Percentiles rank a stretch among this genome's conserved stretches.
These are phyloP conservation scores for Trissonchulus sp. DNA, from an alignment of 2,888 invertebrate genomes.

Conservation along the genomic window DNA sequence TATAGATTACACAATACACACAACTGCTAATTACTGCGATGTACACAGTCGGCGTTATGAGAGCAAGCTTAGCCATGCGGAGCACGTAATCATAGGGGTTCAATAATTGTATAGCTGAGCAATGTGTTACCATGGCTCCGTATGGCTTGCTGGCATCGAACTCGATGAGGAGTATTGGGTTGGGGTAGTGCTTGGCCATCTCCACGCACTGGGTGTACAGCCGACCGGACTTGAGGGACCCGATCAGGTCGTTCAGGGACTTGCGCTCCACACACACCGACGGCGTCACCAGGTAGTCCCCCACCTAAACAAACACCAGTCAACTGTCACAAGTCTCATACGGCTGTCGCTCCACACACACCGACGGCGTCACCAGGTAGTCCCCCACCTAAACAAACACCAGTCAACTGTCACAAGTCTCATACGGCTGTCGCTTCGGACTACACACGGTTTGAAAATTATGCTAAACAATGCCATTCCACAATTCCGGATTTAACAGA, in stretches of 20 bases:
- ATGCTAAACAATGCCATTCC: too few relatives aligned
- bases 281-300: slow-evolving; percentile 93
- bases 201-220: slow-evolving; percentile 71
- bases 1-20: too few relatives aligned
- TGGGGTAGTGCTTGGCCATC: slow-evolving; percentile 64
- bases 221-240: slow-evolving; percentile 86
- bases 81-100: too few relatives aligned
- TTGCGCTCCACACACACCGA: slow-evolving; percentile 95
- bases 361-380: slow-evolving; percentile 90
- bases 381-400: slow-evolving; percentile 74
- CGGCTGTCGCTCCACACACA: slow-evolving; percentile 95
- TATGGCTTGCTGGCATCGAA: slow-evolving; percentile 78
- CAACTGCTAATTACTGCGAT: too few relatives aligned
- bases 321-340: too few relatives aligned
- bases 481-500: too few relatives aligned
- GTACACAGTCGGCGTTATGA: too few relatives aligned
- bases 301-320: slow-evolving; percentile 67
- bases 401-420: too few relatives aligned
- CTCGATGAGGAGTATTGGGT: slow-evolving; percentile 85
- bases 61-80: too few relatives aligned
- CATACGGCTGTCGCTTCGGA: too few relatives aligned
- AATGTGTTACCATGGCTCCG: slow-evolving; percentile 3
- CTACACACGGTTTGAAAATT: too few relatives aligned
- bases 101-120: too few relatives aligned
- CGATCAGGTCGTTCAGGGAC: slow-evolving; percentile 78